Percentiles rank a stretch among this genome's conserved stretches.
Conservation (phyloP, 2,888 invertebrate species). For the Phyllotreta striolata region DNA sequence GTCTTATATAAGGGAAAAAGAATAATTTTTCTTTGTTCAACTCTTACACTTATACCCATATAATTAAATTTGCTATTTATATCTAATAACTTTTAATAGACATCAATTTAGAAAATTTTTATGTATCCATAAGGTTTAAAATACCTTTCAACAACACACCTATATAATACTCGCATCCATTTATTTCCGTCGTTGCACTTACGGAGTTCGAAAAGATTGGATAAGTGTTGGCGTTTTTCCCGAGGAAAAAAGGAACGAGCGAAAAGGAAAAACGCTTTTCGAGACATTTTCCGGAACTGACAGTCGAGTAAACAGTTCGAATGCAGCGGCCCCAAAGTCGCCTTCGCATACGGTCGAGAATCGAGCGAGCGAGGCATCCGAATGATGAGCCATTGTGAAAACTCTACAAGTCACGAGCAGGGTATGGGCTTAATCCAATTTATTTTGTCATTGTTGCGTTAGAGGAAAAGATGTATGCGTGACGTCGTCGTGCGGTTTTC, state of each 20-base stretch:
- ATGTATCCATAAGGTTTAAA: no score
- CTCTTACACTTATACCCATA: no score
- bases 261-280: constrained; percentile 60
- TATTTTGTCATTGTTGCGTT: constrained; percentile 63
- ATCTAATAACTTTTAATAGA: no score
- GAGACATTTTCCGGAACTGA: constrained; percentile 61
- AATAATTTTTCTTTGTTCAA: no score
- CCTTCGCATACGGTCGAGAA: constrained; percentile 42
- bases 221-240: constrained; percentile 59
- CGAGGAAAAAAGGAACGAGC: constrained; percentile 38
- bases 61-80: no score
- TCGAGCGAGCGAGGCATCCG: constrained; percentile 49
- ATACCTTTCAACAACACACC: no score
- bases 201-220: constrained; percentile 55
- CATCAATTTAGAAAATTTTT: no score
- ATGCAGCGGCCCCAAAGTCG: constrained; percentile 47
- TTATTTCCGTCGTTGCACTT: constrained; percentile 37
- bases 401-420: constrained; percentile 59
- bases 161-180: neutral
- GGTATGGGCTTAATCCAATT: constrained; percentile 62
- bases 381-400: constrained; percentile 62
- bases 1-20: no score
- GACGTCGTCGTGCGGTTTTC: constrained; percentile 41
- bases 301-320: constrained; percentile 62
- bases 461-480: constrained; percentile 45